A percentile compares a stretch with the other conserved stretches of the same genome.
Conservation (phyloP, 2,888 invertebrate genomes). For the Drymonia ruficornis region DNA sequence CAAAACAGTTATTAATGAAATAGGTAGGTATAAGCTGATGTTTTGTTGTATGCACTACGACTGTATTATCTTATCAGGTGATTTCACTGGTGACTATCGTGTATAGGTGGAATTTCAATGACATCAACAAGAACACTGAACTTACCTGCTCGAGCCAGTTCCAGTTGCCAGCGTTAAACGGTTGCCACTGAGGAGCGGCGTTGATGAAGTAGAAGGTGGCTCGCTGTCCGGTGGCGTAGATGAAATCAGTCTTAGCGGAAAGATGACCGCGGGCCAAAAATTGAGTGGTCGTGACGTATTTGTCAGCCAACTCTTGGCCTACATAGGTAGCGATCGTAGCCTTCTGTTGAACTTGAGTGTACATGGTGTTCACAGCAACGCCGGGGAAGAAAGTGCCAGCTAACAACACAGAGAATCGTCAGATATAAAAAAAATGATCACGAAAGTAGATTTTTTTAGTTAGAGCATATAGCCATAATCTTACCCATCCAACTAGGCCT, state of each 20-base stretch:
- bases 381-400: slow-evolving; percentile 81
- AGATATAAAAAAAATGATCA: too few relatives aligned
- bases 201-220: slow-evolving; percentile 87
- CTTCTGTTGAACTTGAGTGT: slow-evolving; percentile 69
- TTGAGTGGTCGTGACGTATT: slow-evolving; percentile 72
- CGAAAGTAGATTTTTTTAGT: too few relatives aligned
- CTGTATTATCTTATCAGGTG: too few relatives aligned
- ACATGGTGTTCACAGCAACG: slow-evolving; percentile 62
- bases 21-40: too few relatives aligned
- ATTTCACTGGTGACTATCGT: too few relatives aligned
- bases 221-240: slow-evolving; percentile 84
- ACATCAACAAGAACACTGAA: neutral
- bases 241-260: slow-evolving; percentile 85
- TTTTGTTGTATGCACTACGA: too few relatives aligned
- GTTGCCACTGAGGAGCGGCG: slow-evolving; percentile 88
- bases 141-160: slow-evolving; percentile 75
- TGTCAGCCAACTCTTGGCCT: slow-evolving; percentile 61
- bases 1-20: too few relatives aligned
- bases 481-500: slow-evolving; percentile 77
- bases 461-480: too few relatives aligned
- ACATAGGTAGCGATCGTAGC: slow-evolving; percentile 54
- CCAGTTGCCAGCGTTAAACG: slow-evolving; percentile 86
- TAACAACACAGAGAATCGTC: slow-evolving; percentile 28
- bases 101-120: neutral
- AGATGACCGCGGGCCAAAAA: slow-evolving; percentile 86